Conservation (phyloP, 2,113 vertebrate species). For the Origma solitaria region DNA sequence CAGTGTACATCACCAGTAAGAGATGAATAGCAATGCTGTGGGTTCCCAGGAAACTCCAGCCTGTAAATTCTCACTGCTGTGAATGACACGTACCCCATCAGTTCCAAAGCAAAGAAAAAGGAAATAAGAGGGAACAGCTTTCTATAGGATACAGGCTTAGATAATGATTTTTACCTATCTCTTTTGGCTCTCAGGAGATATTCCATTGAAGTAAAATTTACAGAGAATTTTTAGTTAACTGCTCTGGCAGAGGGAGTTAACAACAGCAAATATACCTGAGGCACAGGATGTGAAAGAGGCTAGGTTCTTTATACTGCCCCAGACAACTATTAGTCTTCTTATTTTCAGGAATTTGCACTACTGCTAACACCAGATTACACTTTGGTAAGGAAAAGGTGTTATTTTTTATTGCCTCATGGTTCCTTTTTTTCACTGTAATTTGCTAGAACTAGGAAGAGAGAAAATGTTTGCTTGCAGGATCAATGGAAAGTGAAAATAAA, state of each 20-base stretch:
- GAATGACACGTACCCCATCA: not conserved
- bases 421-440: not conserved
- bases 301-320: not conserved
- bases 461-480: not conserved
- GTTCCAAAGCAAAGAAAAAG: not conserved
- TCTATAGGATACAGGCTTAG: not conserved
- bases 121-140: not conserved
- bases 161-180: not conserved
- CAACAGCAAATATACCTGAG: not conserved
- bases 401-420: not conserved
- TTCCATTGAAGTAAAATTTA: not conserved
- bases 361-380: not conserved
- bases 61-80: accelerated
- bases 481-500: not conserved
- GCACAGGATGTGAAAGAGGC: not conserved
- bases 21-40: accelerated
- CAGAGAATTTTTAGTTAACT: not conserved
- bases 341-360: not conserved
- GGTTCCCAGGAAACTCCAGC: not conserved
- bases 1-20: not conserved
- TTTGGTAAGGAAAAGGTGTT: not conserved
- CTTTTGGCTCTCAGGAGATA: not conserved
- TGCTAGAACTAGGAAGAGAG: not conserved
- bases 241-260: not conserved
- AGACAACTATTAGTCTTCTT: not conserved